Percentiles rank a stretch among this genome's conserved stretches.
Conservation (phyloP, 2,888 invertebrate species). For the Tenthredo distinguenda region DNA sequence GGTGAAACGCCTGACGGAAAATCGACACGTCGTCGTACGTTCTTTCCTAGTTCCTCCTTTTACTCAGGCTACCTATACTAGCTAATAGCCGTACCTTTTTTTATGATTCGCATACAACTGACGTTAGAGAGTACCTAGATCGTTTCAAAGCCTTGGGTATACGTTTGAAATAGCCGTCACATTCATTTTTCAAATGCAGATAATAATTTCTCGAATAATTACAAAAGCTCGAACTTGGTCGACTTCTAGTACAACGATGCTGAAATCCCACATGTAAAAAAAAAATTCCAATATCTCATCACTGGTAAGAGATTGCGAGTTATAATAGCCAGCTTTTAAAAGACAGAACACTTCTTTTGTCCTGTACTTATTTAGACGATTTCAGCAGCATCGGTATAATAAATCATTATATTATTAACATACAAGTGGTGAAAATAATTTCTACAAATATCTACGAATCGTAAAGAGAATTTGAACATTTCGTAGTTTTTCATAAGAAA, state of each 20-base stretch:
- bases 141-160: neutral
- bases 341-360: neutral
- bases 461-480: no score
- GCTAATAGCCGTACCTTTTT: neutral
- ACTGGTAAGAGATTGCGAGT: neutral
- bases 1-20: conserved; percentile 37
- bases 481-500: no score
- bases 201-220: neutral
- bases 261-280: neutral
- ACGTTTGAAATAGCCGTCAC: neutral
- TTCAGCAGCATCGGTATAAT: neutral
- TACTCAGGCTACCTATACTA: neutral
- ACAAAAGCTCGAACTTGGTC: neutral
- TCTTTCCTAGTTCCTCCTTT: neutral
- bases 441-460: no score
- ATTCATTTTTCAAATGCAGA: neutral
- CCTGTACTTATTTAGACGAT: neutral
- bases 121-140: neutral
- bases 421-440: neutral
- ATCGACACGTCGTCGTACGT: conserved; percentile 42
- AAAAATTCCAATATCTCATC: no score
- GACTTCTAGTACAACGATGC: neutral
- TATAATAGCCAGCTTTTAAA: neutral
- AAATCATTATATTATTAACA: neutral
- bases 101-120: neutral